Evolutionary conservation across 1,140 invertebrate species (phyloP), one percentile per base, ranked within the genome.

Genomic region (Chymomyza costata): DNA sequence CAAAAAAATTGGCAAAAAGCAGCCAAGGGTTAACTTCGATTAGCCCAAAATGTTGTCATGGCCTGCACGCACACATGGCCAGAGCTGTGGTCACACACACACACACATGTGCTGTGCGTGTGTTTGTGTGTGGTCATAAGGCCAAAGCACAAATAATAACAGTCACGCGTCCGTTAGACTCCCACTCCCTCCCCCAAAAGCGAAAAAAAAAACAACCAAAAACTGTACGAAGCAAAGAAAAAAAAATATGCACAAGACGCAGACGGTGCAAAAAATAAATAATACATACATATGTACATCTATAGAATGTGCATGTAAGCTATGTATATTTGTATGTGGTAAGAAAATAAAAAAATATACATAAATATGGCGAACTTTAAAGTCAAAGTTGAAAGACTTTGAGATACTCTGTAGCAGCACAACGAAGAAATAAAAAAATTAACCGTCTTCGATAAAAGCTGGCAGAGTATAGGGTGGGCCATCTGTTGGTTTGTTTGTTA

Each of bases 21-120:
- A 71, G 52, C 73, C 71, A 76, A 70, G 71, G 71, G 71, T 78
- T 78, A 78, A 68, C 67, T 80, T 80, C 73, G 73, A 80, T 80
- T 80, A 80, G 73, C 73, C 73, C 67, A 41, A 76, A 76, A 80
- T 80, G 73, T 80, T 78, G 67, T 78, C 74, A 78, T 73, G 73
- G 63, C 67, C 73, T 80, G 73, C 73, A 80, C 71, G 73, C 71
- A 71, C 73, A 78, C 71, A 80, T 78, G 73, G 80, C 67, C 51
- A n/a, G n/a, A n/a, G n/a, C n/a, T n/a, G n/a, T n/a, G n/a, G n/a
- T n/a, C n/a, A n/a, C n/a, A n/a, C n/a, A n/a, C n/a, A n/a, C n/a
- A n/a, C n/a, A n/a, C n/a, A n/a, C n/a, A n/a, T 38, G 28, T 34
- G 34, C 34, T 40, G 50, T 28, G 31, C 28, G 13, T 47, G 49